A percentile compares a stretch with the other conserved stretches of the same genome.
These are phyloP conservation scores for Coilia nasus DNA, from an alignment of 2,797 vertebrate species.

Conservation along the genomic window DNA sequence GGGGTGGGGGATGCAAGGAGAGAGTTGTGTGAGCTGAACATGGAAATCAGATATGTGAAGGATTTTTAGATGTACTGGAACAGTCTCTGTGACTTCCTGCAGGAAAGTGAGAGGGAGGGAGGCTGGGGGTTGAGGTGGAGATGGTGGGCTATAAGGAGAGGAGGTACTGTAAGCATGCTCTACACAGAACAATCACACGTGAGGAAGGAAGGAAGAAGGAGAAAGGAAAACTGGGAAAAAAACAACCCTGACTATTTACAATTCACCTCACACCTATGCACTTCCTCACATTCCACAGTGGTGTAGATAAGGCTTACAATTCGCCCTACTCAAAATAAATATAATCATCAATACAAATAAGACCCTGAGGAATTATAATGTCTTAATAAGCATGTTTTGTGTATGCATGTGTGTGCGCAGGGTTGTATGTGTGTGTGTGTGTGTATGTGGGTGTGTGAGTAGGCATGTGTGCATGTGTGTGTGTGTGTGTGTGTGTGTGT, in stretches of 20 bases:
- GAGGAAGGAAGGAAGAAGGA: background rate
- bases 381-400: conserved; percentile 5
- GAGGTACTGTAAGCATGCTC: background rate
- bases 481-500: background rate
- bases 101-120: background rate
- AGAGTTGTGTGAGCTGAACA: background rate
- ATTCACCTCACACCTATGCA: background rate
- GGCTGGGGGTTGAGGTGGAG: too few species aligned
- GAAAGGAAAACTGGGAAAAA: background rate
- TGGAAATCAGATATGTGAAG: background rate
- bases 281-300: background rate
- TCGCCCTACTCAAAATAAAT: conserved; percentile 3
- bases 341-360: background rate
- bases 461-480: too few species aligned
- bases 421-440: too few species aligned
- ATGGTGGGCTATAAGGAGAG: background rate
- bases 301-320: background rate
- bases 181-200: background rate
- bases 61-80: background rate
- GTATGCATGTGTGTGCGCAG: background rate
- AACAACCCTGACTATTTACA: conserved; percentile 9
- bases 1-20: background rate
- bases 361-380: background rate
- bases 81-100: background rate
- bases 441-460: too few species aligned